Evolutionary conservation across 2,888 invertebrate genomes (phyloP).

Genomic region (Apamea crenata): DNA sequence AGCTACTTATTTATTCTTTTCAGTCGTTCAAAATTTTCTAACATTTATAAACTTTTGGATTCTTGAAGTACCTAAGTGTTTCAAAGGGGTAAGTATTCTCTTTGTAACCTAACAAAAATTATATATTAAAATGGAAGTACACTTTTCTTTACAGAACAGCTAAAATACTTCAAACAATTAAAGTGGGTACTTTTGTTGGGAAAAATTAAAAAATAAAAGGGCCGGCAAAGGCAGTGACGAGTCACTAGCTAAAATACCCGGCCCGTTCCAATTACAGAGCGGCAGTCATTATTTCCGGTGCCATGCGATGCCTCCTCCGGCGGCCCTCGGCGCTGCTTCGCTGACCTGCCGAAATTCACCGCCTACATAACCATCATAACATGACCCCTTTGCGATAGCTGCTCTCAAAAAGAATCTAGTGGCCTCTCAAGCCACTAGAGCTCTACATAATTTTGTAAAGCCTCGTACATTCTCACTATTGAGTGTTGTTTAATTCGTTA

Average conservation of each 20-base stretch:
- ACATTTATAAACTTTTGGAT: conserved; percentile 44
- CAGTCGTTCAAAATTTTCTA: conserved; percentile 39
- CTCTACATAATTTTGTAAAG: conserved; percentile 65
- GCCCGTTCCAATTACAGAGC: conserved; percentile 87
- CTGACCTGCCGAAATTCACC: conserved; percentile 84
- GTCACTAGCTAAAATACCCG: conserved; percentile 74
- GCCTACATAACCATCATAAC: conserved; percentile 72
- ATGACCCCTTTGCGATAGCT: conserved; percentile 61
- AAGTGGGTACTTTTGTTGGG: conserved; percentile 27
- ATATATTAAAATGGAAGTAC: conserved; percentile 16
- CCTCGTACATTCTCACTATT: conserved; percentile 70
- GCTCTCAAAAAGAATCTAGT: conserved; percentile 34
- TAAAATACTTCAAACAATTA: conserved; percentile 46
- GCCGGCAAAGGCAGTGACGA: conserved; percentile 56
- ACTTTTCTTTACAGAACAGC: conserved; percentile 13
- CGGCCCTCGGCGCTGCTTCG: conserved; percentile 78
- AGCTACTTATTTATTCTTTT: conserved; percentile 53
- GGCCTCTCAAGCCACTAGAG: conserved; percentile 39
- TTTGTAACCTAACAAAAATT: conserved; percentile 32
- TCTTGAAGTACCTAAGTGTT: conserved; percentile 47
- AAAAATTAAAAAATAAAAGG: conserved; percentile 49
- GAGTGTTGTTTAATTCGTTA: conserved; percentile 74
- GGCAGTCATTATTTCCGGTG: conserved; percentile 89
- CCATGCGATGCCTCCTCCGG: conserved; percentile 81
- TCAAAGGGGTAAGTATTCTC: conserved; percentile 32